Evolutionary conservation across 2,888 invertebrate species (phyloP), one percentile per base, ranked within the genome.

Genomic region (Pollenia labialis): DNA sequence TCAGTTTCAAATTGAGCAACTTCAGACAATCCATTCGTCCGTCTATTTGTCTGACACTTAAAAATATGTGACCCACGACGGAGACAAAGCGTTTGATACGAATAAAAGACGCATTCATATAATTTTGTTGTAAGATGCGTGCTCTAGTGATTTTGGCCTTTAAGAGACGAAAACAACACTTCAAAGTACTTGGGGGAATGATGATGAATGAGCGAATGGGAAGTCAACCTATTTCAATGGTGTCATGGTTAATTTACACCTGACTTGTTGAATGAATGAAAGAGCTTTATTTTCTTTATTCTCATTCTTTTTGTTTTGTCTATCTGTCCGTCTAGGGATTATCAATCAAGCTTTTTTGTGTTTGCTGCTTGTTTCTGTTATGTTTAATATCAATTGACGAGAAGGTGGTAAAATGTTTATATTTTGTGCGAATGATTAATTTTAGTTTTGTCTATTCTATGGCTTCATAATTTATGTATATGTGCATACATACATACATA

Each of bases 201-300:
- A 50, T 58, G 50, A 50, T 62, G 54, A 71, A 60, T 69, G 79
- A 69, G 50, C 23, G 42, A 50, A 42, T 40, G 23, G 48, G 56
- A 62, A 18, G 18, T 44, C 62, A 72, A 58, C 44, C 66, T 66
- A 58, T 84, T 64, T 66, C 52, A 56, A n/a, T 6, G 14, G 14
- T 52, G 58, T 66, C 77, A 68, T 56, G 50, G 68, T 66, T 74
- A 72, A 72, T 77, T 85, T 69, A 74, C 81, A 77, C 72, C 50
- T 66, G 12, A 72, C 80, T 75, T 64, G 77, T 80, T 80, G 80
- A 71, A 62, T 76, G 66, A 81, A 72, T 82, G 56, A 79, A 71
- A 79, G n/a, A 69, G 75, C 74, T 75, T 75, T 54, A 14, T 54
- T 46, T 64, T 12, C 10, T 18, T 56, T 56, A 6, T 32, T 32